Evolutionary conservation across 1,140 invertebrate genomes (phyloP), one percentile per base, ranked within the genome.

Genomic region (Sinonovacula constricta): DNA sequence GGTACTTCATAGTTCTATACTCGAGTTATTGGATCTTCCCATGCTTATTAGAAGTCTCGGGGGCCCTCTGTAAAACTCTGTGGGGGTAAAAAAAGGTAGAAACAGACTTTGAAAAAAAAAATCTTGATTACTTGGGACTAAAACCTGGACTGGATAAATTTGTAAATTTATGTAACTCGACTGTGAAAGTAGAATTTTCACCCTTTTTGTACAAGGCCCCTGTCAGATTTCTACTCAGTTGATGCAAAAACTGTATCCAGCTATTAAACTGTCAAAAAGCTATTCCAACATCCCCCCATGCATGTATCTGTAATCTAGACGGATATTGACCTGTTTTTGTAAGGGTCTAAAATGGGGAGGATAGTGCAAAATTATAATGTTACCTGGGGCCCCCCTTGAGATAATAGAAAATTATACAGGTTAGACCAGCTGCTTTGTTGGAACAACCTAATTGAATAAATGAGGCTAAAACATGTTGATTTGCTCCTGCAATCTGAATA

Each of bases 231-330:
- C 60, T 39, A 39, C 7, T 45, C 39, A 45, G 39, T 14, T 51
- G 56, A 51, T 59, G 66, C 53, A 53, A 76, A 39, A 34, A 51
- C 67, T 76, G 66, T 67, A 76, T 76, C 34, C 36, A 3, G 63
- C 51, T 49, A 76, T 76, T 76, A 76, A 76, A 76, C 60, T 76
- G 72, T 76, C 72, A 76, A 49, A 65, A 49, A 76, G 72, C 51
- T 54, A 67, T 76, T 66, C 53, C 62, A 67, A 22, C 30, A 31
- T 34, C 33, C 24, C n/a, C 24, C 59, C 15, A 53, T 76, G 53
- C 62, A 34, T 54, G 28, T 33, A 76, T 65, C 30, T 36, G 62
- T 76, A 66, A 76, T 34, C 31, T 24, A 63, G 45, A 59, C 57
- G 57, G 56, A 33, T 45, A 74, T 45, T 62, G 45, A 74, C 70